A percentile compares a stretch with the other conserved stretches of the same genome.
These are phyloP conservation scores for Neuroscelio doddi DNA, from an alignment of 2,888 invertebrate species.

Conservation along the genomic window DNA sequence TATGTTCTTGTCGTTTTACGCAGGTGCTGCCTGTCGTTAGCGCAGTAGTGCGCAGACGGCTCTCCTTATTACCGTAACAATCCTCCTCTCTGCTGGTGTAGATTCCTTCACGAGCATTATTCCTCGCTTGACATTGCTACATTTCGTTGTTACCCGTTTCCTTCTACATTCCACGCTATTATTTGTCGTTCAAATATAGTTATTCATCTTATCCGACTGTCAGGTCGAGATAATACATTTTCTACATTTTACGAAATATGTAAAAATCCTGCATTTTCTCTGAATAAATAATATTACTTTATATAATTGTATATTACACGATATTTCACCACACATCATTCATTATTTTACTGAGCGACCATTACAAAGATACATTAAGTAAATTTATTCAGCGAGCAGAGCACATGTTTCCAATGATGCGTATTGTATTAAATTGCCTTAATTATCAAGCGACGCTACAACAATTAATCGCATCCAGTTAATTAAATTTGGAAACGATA, in stretches of 20 bases:
- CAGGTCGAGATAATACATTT: neutral
- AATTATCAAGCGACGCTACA: conserved; percentile 30
- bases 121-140: conserved; percentile 28
- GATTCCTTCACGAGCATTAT: conserved; percentile 34
- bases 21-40: conserved; percentile 37
- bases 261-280: neutral
- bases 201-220: conserved; percentile 19
- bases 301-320: too few species aligned
- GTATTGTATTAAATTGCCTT: conserved; percentile 24
- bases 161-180: conserved; percentile 32
- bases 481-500: conserved; percentile 39
- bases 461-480: conserved; percentile 36
- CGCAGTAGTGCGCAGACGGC: conserved; percentile 14
- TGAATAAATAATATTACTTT: too few species aligned
- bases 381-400: neutral
- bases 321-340: too few species aligned
- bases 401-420: conserved; percentile 13
- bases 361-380: neutral
- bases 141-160: conserved; percentile 25
- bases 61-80: conserved; percentile 35
- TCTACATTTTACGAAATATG: neutral
- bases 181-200: conserved; percentile 29
- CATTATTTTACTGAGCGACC: too few species aligned
- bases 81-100: conserved; percentile 7
- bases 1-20: conserved; percentile 21